Conservation (phyloP, 2,113 vertebrate genomes). For the Catharus minimus region DNA sequence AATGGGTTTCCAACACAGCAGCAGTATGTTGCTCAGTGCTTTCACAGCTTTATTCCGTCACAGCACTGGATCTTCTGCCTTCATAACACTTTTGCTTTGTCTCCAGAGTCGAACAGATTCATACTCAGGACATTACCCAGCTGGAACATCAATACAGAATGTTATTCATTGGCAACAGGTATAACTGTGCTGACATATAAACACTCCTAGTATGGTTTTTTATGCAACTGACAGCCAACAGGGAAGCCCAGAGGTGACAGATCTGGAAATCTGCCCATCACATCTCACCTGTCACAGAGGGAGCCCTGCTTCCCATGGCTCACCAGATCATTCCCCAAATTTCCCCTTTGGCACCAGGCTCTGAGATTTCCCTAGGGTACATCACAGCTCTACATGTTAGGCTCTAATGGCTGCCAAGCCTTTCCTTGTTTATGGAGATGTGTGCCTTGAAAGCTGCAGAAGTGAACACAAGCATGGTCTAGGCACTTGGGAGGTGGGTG, state of each 20-base stretch:
- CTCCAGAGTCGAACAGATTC: neutral
- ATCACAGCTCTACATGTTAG: neutral
- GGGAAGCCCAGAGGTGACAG: neutral
- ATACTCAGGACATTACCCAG: neutral
- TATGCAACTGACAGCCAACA: neutral
- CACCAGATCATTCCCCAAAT: neutral
- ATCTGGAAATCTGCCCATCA: neutral
- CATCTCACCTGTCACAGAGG: neutral
- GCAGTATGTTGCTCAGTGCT: neutral
- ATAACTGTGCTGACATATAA: neutral
- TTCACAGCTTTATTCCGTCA: neutral
- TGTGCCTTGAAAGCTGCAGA: neutral
- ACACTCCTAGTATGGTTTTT: neutral
- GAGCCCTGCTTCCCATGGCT: neutral
- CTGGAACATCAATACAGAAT: constrained; percentile 34
- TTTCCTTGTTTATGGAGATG: neutral
- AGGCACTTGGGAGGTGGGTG: neutral
- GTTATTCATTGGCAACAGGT: constrained; percentile 36
- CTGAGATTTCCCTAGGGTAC: neutral
- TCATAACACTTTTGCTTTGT: neutral
- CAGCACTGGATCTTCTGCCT: neutral
- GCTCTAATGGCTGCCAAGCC: neutral
- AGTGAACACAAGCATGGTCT: fast-evolving
- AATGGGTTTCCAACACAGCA: neutral
- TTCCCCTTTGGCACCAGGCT: neutral